These are phyloP conservation scores for Pomatostomus ruficeps DNA, from an alignment of 2,113 vertebrate species.

Conservation along the genomic window DNA sequence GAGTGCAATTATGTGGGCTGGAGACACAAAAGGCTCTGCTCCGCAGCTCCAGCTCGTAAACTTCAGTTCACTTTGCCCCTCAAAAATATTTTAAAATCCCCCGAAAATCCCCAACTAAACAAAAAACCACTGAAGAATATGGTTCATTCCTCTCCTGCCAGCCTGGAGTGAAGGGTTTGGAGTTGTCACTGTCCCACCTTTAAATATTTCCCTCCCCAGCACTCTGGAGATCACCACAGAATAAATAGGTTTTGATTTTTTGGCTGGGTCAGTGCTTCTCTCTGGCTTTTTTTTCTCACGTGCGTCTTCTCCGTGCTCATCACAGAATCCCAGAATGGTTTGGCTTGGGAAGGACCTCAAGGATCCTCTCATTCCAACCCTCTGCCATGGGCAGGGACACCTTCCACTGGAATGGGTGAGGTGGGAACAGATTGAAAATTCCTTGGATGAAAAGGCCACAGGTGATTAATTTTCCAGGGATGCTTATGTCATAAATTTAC, in stretches of 20 bases:
- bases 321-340: not conserved
- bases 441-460: not conserved
- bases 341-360: not conserved
- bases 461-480: not conserved
- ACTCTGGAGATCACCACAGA: not conserved
- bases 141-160: not conserved
- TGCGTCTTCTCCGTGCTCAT: fast-evolving
- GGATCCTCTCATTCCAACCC: not conserved
- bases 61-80: not conserved
- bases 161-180: not conserved
- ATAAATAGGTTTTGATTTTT: not conserved
- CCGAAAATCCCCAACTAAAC: not conserved
- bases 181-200: not conserved
- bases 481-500: fast-evolving
- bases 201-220: not conserved
- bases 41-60: not conserved
- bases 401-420: not conserved
- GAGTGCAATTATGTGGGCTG: constrained; percentile 38
- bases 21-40: constrained; percentile 7
- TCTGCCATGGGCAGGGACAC: not conserved
- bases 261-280: not conserved
- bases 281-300: not conserved
- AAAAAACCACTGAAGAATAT: not conserved
- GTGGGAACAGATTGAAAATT: not conserved
- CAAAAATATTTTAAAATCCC: not conserved